Conservation (phyloP, 1,140 invertebrate species). For the Muscidifurax raptorellus region DNA sequence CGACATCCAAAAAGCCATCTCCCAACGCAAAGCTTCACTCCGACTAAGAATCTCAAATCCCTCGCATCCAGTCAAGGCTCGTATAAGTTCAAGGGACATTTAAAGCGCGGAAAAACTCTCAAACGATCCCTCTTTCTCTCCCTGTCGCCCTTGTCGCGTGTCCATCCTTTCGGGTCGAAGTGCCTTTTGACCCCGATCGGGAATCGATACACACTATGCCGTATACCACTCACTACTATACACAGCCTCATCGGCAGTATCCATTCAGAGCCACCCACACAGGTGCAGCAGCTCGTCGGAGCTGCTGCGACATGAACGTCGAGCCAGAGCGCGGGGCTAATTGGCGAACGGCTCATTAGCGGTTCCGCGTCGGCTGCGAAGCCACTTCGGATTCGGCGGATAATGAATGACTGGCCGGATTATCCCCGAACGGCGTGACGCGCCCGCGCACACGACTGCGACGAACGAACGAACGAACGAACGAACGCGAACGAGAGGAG, state of each 20-base stretch:
- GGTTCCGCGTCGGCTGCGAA: slow-evolving; percentile 34
- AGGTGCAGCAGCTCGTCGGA: neutral
- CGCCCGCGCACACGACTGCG: too few species aligned
- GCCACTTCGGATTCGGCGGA: slow-evolving; percentile 30
- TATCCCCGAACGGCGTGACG: slow-evolving; percentile 16
- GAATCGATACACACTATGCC: slow-evolving; percentile 60
- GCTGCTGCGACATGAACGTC: slow-evolving; percentile 35
- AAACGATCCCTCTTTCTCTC: neutral
- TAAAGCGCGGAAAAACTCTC: neutral
- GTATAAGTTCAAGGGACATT: neutral
- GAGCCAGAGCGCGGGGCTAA: slow-evolving; percentile 51
- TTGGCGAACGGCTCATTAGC: slow-evolving; percentile 64
- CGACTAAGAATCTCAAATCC: neutral
- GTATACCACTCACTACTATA: neutral
- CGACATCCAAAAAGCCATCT: neutral
- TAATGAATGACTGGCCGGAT: slow-evolving; percentile 48
- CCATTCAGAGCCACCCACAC: neutral
- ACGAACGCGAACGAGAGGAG: too few species aligned
- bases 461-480: too few species aligned
- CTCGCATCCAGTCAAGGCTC: neutral
- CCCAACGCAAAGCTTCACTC: too few species aligned
- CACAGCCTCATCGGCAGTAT: neutral
- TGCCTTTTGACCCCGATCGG: slow-evolving; percentile 58
- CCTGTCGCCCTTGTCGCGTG: too few species aligned
- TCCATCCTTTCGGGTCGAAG: slow-evolving; percentile 4